Evolutionary conservation across 2,113 vertebrate genomes (phyloP).

Genomic region (Eurystomus gularis): DNA sequence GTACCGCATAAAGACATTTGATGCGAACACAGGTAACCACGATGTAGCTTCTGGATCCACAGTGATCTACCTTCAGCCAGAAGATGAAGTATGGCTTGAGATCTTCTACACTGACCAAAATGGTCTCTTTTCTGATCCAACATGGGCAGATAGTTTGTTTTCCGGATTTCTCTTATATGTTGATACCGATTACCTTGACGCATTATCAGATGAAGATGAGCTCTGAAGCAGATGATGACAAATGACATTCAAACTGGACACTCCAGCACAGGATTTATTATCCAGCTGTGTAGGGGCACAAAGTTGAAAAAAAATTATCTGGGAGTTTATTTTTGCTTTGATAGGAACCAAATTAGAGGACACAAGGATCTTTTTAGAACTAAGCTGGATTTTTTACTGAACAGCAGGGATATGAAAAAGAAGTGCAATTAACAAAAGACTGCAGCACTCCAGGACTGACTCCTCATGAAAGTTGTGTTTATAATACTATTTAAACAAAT

Average conservation of each 20-base stretch:
- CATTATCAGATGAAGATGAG: conserved; percentile 87
- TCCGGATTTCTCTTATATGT: conserved; percentile 95
- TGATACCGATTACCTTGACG: conserved; percentile 92
- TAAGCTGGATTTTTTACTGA: not conserved
- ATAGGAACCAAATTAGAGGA: not conserved
- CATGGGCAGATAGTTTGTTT: conserved; percentile 95
- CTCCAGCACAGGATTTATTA: not conserved
- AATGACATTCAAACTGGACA: not conserved
- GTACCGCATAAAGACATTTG: conserved; percentile 93
- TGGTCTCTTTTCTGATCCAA: conserved; percentile 92
- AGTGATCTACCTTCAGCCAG: conserved; percentile 89
- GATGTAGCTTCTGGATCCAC: conserved; percentile 95
- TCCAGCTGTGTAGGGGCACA: not conserved
- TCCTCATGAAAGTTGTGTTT: conserved; percentile 43
- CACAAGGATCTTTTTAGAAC: not conserved
- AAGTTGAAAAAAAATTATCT: not conserved
- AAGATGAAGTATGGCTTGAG: conserved; percentile 97
- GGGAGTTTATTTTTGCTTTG: not conserved
- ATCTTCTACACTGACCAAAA: conserved; percentile 97
- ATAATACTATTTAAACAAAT: conserved; percentile 76
- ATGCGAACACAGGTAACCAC: conserved; percentile 97
- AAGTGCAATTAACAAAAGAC: conserved; percentile 24
- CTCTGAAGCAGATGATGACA: conserved; percentile 47
- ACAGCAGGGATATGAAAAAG: conserved; percentile 26
- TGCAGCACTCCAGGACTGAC: conserved; percentile 9